Conservation (phyloP, 2,888 invertebrate species). For the Seladonia tumulorum region DNA sequence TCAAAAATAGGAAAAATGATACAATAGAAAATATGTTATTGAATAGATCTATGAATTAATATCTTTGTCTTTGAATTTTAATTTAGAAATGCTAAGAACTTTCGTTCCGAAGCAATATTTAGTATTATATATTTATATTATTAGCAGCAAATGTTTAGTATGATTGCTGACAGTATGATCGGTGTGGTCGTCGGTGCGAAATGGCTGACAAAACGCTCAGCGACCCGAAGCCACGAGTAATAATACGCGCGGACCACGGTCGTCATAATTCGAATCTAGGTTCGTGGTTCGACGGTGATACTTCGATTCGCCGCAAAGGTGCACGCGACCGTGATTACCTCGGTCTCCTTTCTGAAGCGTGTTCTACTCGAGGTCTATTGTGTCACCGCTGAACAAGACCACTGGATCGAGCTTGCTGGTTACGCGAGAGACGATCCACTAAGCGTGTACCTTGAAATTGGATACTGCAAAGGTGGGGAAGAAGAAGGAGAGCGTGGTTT, state of each 20-base stretch:
- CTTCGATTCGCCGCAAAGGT: not conserved
- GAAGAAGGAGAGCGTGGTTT: not conserved
- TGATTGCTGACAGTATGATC: not conserved
- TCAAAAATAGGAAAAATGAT: no score
- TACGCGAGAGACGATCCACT: not conserved
- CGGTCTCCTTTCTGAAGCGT: not conserved
- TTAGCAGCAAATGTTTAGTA: not conserved
- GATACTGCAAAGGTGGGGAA: not conserved
- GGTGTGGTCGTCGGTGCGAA: not conserved
- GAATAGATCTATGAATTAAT: no score
- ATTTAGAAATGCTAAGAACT: no score
- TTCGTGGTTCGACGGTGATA: not conserved
- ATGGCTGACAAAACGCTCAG: not conserved
- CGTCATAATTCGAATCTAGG: not conserved
- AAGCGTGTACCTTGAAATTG: slow-evolving; percentile 1
- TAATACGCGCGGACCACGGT: not conserved
- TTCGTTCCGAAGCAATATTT: no score
- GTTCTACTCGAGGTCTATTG: not conserved
- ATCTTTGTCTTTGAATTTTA: no score
- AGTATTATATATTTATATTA: no score
- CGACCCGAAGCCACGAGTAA: not conserved
- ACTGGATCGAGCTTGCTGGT: not conserved
- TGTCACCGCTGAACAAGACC: not conserved
- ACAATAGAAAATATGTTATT: no score
- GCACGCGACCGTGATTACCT: not conserved